These are phyloP conservation scores for Grallaria varia DNA, from an alignment of 2,113 vertebrate species.

Conservation along the genomic window DNA sequence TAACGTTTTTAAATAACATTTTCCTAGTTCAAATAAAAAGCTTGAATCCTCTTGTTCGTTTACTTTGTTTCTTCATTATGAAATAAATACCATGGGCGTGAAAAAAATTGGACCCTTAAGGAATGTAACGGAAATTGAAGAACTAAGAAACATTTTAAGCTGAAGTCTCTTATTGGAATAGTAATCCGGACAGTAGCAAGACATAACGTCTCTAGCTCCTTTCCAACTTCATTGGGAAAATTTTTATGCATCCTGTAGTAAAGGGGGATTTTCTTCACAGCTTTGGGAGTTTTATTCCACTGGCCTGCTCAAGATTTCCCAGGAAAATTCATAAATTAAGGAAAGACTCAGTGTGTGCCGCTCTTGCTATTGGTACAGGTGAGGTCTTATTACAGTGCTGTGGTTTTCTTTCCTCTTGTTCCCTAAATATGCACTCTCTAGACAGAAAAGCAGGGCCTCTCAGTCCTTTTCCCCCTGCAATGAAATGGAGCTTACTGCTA, in stretches of 20 bases:
- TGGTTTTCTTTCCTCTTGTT: background rate
- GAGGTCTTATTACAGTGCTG: background rate
- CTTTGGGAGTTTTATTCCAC: background rate
- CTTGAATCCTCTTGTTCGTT: background rate
- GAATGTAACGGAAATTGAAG: background rate
- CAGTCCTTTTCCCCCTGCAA: background rate
- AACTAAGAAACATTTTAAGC: background rate
- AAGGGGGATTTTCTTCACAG: background rate
- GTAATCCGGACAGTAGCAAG: background rate
- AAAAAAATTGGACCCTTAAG: background rate
- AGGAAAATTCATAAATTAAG: background rate
- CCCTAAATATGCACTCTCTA: background rate
- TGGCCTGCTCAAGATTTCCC: background rate
- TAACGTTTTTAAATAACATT: background rate
- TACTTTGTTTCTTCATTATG: background rate
- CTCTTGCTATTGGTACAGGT: background rate
- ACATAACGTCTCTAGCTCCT: background rate
- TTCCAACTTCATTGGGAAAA: background rate
- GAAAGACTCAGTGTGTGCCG: rapidly evolving
- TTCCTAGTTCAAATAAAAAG: background rate
- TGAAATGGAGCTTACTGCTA: rapidly evolving
- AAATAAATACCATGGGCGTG: background rate
- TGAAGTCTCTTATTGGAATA: background rate
- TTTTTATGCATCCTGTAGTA: background rate
- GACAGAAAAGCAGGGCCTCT: background rate